phyloP scores from a whole-genome alignment of 2,797 vertebrate genomes.

The Neosalanx taihuensis region DNA sequence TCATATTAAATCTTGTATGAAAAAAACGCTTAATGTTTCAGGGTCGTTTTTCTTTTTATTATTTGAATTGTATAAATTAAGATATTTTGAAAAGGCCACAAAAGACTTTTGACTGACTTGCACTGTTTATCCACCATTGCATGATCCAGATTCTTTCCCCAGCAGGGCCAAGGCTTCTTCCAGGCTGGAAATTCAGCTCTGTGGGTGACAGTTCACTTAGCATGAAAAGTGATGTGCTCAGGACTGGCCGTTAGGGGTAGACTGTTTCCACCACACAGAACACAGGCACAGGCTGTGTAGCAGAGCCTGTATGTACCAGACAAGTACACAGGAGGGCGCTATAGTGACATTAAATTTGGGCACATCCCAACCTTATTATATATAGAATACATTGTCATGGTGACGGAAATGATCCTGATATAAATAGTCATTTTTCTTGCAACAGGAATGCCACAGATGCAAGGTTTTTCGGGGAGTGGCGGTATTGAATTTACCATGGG shows the following conservation, averaged over 20 bases:
- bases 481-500: background rate
- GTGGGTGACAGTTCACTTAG: slow-evolving; percentile 1
- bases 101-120: background rate
- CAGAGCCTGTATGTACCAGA: background rate
- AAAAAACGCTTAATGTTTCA: background rate
- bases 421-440: background rate
- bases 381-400: slow-evolving; percentile 38
- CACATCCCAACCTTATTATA: slow-evolving; percentile 22
- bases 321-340: slow-evolving; percentile 37
- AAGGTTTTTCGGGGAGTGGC: background rate
- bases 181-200: background rate
- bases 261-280: background rate
- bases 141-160: background rate
- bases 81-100: background rate
- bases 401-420: slow-evolving; percentile 29
- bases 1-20: background rate
- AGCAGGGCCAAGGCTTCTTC: background rate
- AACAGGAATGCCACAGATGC: background rate
- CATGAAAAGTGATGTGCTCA: slow-evolving; percentile 3
- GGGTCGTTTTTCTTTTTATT: background rate
- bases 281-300: background rate
- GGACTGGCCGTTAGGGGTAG: background rate
- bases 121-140: background rate
- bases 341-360: background rate
- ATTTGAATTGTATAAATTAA: background rate